Conservation (phyloP, 2,113 vertebrate species). For the Daboia siamensis region DNA sequence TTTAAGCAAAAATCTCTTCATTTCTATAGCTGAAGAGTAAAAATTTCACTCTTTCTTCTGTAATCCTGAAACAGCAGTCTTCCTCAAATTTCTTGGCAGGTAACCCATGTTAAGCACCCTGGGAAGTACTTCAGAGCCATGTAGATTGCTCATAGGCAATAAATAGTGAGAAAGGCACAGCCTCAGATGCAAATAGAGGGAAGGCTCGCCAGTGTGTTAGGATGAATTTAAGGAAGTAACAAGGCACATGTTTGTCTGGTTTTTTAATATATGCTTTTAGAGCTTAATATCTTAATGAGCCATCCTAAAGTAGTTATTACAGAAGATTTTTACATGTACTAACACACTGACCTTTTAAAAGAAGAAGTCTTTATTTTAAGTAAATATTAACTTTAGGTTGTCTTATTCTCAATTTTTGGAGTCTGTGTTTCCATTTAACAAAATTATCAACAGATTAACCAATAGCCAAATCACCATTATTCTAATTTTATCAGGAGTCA, state of each 20-base stretch:
- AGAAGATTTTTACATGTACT: not conserved
- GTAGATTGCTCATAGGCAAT: not conserved
- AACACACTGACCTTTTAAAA: not conserved
- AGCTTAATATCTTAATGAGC: not conserved
- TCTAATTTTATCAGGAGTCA: not conserved
- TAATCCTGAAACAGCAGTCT: not conserved
- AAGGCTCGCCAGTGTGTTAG: not conserved
- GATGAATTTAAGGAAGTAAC: not conserved
- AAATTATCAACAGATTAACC: not conserved
- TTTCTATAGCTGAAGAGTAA: not conserved
- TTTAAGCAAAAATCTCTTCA: not conserved
- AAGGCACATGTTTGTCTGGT: not conserved
- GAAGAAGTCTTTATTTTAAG: not conserved
- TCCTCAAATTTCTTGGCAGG: not conserved
- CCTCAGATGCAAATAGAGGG: not conserved
- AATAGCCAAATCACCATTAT: not conserved
- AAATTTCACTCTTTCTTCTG: not conserved
- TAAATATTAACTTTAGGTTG: conserved; percentile 1
- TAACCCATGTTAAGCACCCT: not conserved
- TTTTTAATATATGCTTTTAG: not conserved
- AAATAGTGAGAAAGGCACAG: not conserved
- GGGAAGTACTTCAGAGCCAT: not conserved
- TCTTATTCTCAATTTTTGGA: not conserved
- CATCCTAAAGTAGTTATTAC: not conserved
- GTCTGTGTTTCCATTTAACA: not conserved